Evolutionary conservation across 2,113 vertebrate genomes (phyloP).

Genomic region (Thamnaconus septentrionalis): DNA sequence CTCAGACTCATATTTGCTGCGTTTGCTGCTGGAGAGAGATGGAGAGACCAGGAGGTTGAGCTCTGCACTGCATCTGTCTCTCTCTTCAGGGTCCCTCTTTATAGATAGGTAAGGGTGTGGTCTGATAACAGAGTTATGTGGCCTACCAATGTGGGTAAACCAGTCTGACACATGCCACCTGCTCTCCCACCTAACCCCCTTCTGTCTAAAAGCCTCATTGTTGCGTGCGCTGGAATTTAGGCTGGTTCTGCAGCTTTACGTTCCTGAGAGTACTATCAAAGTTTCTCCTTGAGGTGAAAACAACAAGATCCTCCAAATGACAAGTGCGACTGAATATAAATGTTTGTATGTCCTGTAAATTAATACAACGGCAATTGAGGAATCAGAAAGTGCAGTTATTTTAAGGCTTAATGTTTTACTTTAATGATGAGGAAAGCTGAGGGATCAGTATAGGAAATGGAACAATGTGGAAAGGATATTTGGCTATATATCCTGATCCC

Average conservation of each 20-base stretch:
- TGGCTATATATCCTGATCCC: too few species aligned
- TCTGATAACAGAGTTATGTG: slow-evolving; percentile 36
- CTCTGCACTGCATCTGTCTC: slow-evolving; percentile 16
- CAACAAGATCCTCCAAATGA: too few species aligned
- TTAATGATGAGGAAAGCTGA: too few species aligned
- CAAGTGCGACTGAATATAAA: too few species aligned
- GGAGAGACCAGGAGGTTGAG: background rate
- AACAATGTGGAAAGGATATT: too few species aligned
- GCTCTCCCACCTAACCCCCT: slow-evolving; percentile 43
- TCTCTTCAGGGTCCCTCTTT: slow-evolving; percentile 38
- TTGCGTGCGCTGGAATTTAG: slow-evolving; percentile 4
- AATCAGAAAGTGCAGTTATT: too few species aligned
- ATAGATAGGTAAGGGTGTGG: slow-evolving; percentile 54
- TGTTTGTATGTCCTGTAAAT: too few species aligned
- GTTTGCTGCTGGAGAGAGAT: slow-evolving; percentile 9
- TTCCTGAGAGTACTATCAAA: background rate
- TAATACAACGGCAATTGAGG: too few species aligned
- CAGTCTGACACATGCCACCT: slow-evolving; percentile 44
- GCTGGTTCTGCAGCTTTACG: background rate
- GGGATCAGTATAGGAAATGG: too few species aligned
- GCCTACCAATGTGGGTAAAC: slow-evolving; percentile 57
- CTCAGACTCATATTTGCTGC: slow-evolving; percentile 55
- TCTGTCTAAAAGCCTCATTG: slow-evolving; percentile 8
- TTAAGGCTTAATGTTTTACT: too few species aligned
- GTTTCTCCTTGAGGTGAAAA: background rate